These are phyloP conservation scores for Deroplatys truncata DNA, from an alignment of 2,888 invertebrate species.

Conservation along the genomic window DNA sequence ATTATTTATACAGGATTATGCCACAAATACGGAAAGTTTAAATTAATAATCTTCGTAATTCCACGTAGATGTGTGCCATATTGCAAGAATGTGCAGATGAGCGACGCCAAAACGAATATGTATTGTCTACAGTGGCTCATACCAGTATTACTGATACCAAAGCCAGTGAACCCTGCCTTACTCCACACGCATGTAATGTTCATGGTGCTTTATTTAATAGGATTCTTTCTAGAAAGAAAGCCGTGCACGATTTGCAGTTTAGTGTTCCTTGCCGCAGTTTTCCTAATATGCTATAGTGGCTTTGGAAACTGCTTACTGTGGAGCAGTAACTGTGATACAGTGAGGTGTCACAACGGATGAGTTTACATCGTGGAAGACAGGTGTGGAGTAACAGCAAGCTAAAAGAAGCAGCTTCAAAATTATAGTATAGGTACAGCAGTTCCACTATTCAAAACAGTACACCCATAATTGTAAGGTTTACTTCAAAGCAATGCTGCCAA, in stretches of 20 bases:
- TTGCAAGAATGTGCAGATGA: background rate
- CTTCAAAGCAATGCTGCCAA: background rate
- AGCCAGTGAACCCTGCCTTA: conserved; percentile 93
- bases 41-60: background rate
- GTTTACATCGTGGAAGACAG: background rate
- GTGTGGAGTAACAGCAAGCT: background rate
- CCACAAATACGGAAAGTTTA: background rate
- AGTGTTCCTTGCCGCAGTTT: conserved; percentile 89
- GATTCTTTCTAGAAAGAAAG: conserved; percentile 94
- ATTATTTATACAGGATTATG: background rate
- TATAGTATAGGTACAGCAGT: background rate
- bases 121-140: conserved; percentile 97
- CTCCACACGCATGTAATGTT: conserved; percentile 97
- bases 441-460: background rate
- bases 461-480: too few species aligned
- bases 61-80: background rate
- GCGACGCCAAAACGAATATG: conserved; percentile 53
- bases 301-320: conserved; percentile 93
- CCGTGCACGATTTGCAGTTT: conserved; percentile 97
- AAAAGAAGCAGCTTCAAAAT: background rate
- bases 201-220: conserved; percentile 91
- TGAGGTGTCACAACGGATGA: conserved; percentile 47
- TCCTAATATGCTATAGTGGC: conserved; percentile 93
- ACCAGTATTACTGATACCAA: conserved; percentile 94
- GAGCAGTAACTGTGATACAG: conserved; percentile 70